Percentiles rank a stretch among this genome's conserved stretches.
phyloP scores from a whole-genome alignment of 1,140 invertebrate species.

The Mamestra configurata region DNA sequence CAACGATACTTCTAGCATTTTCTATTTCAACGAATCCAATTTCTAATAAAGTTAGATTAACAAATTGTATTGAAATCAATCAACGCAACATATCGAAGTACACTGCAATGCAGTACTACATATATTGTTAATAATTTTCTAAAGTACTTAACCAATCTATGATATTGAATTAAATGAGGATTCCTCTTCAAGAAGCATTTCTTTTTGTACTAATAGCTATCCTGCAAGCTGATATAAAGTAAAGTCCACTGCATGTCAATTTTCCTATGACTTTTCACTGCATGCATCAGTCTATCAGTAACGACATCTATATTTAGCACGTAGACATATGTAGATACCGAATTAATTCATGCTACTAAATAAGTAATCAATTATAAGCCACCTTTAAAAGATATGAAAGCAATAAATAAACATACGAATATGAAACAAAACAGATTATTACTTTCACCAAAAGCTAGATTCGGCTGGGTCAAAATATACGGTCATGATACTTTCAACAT shows the following conservation, averaged over 20 bases:
- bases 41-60: too few relatives aligned
- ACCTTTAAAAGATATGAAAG: conserved; percentile 29
- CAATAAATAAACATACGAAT: conserved; percentile 29
- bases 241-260: too few relatives aligned
- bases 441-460: conserved; percentile 54
- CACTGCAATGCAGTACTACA: too few relatives aligned
- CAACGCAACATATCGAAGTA: too few relatives aligned
- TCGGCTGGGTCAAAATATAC: conserved; percentile 31
- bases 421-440: conserved; percentile 37
- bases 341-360: conserved; percentile 16
- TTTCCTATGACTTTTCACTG: neutral
- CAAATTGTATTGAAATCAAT: too few relatives aligned
- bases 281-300: neutral
- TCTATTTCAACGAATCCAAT: neutral
- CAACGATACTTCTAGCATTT: conserved; percentile 10
- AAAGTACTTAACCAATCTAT: too few relatives aligned
- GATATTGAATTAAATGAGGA: too few relatives aligned
- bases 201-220: too few relatives aligned
- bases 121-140: too few relatives aligned
- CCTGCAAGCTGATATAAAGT: too few relatives aligned
- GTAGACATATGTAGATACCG: neutral
- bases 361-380: conserved; percentile 4
- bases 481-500: conserved; percentile 12
- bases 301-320: neutral
- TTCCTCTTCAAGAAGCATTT: too few relatives aligned